Evolutionary conservation across 2,888 invertebrate genomes (phyloP).

Genomic region (Coleophora deauratella): DNA sequence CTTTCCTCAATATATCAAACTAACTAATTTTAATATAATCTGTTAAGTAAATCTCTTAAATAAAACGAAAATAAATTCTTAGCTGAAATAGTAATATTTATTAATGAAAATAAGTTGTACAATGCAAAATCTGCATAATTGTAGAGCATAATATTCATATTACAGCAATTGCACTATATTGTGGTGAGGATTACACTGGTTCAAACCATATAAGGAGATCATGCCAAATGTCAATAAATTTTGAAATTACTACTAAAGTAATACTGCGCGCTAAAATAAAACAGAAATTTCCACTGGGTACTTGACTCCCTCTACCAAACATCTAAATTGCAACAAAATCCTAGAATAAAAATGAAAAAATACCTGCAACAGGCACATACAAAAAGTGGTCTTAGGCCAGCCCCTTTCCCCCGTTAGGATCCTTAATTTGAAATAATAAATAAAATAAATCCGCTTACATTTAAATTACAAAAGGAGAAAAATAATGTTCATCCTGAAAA

Average conservation of each 20-base stretch:
- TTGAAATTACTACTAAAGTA: constrained; percentile 42
- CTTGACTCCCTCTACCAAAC: constrained; percentile 31
- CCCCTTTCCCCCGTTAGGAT: constrained; percentile 34
- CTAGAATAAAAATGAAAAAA: constrained; percentile 33
- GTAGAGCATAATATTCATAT: constrained; percentile 50
- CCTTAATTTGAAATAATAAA: constrained; percentile 24
- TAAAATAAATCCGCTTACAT: constrained; percentile 29
- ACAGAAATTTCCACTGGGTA: constrained; percentile 60
- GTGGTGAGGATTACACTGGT: constrained; percentile 70
- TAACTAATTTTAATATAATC: too few species aligned
- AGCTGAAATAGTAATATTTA: constrained; percentile 66
- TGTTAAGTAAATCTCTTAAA: too few species aligned
- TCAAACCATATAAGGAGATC: constrained; percentile 26
- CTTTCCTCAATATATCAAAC: too few species aligned
- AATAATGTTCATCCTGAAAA: constrained; percentile 34
- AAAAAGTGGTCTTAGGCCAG: constrained; percentile 48
- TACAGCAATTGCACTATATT: constrained; percentile 69
- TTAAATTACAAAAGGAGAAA: constrained; percentile 25
- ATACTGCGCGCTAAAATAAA: constrained; percentile 62
- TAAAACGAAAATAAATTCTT: constrained; percentile 60
- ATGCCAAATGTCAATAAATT: constrained; percentile 46
- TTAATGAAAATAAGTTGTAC: constrained; percentile 70
- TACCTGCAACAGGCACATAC: constrained; percentile 41
- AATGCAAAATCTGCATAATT: constrained; percentile 69
- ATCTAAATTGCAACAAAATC: constrained; percentile 41